Evolutionary conservation across 2,888 invertebrate genomes (phyloP).

Genomic region (Urechis unicinctus): DNA sequence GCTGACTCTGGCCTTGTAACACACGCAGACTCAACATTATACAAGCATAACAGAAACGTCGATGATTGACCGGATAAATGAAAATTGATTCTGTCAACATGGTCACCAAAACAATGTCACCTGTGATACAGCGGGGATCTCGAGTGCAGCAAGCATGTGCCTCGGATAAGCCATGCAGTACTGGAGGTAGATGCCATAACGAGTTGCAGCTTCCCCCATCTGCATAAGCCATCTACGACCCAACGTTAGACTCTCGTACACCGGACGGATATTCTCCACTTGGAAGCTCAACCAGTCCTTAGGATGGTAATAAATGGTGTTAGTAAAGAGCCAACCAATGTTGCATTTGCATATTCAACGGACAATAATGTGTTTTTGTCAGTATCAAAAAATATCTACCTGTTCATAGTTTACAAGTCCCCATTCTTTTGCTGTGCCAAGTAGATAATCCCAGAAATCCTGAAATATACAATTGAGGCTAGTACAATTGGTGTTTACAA

Average conservation of each 20-base stretch:
- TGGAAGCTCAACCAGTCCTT: constrained; percentile 42
- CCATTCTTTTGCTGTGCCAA: constrained; percentile 26
- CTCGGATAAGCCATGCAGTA: constrained; percentile 38
- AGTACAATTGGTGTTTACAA: too few relatives aligned
- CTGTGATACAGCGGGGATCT: constrained; percentile 34
- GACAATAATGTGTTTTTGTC: too few relatives aligned
- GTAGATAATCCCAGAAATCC: constrained; percentile 31
- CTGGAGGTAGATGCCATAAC: constrained; percentile 31
- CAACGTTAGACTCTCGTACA: constrained; percentile 24
- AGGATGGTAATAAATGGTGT: background rate
- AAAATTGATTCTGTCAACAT: too few relatives aligned
- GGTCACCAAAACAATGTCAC: too few relatives aligned
- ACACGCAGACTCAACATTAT: too few relatives aligned
- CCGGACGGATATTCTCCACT: constrained; percentile 26
- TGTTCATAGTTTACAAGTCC: constrained; percentile 31
- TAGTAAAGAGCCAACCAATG: too few relatives aligned
- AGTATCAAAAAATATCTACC: too few relatives aligned
- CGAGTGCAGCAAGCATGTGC: constrained; percentile 30
- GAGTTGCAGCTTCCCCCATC: constrained; percentile 34
- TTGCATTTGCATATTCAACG: too few relatives aligned
- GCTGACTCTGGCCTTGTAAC: background rate
- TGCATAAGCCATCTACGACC: too few relatives aligned
- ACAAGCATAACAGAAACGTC: too few relatives aligned
- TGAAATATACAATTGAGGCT: too few relatives aligned
- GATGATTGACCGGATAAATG: too few relatives aligned